Evolutionary conservation across 1,140 invertebrate genomes (phyloP), one percentile per base, ranked within the genome.

Genomic region (Neotoxoptera formosana): DNA sequence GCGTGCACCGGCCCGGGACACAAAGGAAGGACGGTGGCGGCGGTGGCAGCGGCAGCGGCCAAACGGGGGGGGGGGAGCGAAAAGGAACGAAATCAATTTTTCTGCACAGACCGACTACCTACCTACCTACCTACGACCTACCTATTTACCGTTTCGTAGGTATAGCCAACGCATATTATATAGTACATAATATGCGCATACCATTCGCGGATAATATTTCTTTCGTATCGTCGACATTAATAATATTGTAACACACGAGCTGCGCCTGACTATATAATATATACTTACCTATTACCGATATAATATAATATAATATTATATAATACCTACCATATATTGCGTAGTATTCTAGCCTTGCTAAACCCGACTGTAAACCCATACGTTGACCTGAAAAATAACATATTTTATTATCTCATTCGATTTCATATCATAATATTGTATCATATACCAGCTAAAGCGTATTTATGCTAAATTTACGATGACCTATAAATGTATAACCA

Each of bases 1-100:
- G 60, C 11, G n/a, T 76, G n/a, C 60, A 76, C n/a, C 60, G 30
- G 60, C 30, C 30, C n/a, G 60, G 60, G n/a, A 76, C 60, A 76
- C n/a, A n/a, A n/a, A n/a, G n/a, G n/a, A 76, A 76, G n/a, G 60
- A 17, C 60, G n/a, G n/a, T 76, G 60, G 30, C 30, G 9, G 30
- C 60, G n/a, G n/a, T n/a, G n/a, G n/a, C n/a, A n/a, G n/a, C 60
- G n/a, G n/a, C n/a, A 30, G 30, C 30, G 9, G 30, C 60, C 11
- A 67, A 67, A 67, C 0, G 30, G 1, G 60, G 3, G 60, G 60
- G 23, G 36, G 36, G 45, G 25, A 86, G 36, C 9, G 41, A 45
- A 25, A 86, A 86, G 41, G 11, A 45, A 86, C 83, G 36, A 86
- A 86, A 86, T 86, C 83, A 45, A 86, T 86, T 86, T 86, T 45